Percentiles rank a stretch among this genome's conserved stretches.
These are phyloP conservation scores for Meleagris gallopavo DNA, from an alignment of 2,113 vertebrate genomes.

Conservation along the genomic window DNA sequence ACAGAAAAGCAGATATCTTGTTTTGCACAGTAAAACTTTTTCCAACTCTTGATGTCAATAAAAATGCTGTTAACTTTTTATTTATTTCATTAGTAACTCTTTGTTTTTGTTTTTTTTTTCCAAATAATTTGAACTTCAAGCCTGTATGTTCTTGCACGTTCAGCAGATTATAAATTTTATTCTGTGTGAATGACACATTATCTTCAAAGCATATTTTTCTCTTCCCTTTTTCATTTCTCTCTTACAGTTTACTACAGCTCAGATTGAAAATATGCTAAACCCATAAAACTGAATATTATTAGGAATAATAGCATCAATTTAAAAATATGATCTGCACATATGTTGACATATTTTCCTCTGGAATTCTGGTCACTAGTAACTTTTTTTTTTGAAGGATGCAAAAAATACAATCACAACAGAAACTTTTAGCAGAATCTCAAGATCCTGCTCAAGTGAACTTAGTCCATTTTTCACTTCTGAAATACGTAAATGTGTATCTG, in stretches of 20 bases:
- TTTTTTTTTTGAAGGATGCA: background rate
- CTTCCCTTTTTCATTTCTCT: conserved; percentile 50
- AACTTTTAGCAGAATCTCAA: background rate
- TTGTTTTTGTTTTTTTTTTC: conserved; percentile 10
- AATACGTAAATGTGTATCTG: background rate
- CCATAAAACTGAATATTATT: conserved; percentile 57
- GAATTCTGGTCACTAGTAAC: conserved; percentile 14
- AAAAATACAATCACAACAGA: background rate
- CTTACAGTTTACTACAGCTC: conserved; percentile 66
- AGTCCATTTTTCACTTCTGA: background rate
- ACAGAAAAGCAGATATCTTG: background rate
- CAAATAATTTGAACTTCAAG: conserved; percentile 48
- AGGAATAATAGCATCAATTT: conserved; percentile 45
- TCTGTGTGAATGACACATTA: conserved; percentile 65
- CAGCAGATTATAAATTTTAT: conserved; percentile 70
- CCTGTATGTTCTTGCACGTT: conserved; percentile 23
- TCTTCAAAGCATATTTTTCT: conserved; percentile 73
- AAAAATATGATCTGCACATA: conserved; percentile 30
- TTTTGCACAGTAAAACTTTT: conserved; percentile 34
- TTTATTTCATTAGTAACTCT: background rate
- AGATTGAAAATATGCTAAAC: conserved; percentile 66
- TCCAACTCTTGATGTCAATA: background rate
- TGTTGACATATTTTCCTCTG: conserved; percentile 11
- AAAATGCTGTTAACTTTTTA: background rate
- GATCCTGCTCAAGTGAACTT: background rate